These are phyloP conservation scores for Erethizon dorsatum DNA, from an alignment of 2,797 vertebrate species.

Conservation along the genomic window DNA sequence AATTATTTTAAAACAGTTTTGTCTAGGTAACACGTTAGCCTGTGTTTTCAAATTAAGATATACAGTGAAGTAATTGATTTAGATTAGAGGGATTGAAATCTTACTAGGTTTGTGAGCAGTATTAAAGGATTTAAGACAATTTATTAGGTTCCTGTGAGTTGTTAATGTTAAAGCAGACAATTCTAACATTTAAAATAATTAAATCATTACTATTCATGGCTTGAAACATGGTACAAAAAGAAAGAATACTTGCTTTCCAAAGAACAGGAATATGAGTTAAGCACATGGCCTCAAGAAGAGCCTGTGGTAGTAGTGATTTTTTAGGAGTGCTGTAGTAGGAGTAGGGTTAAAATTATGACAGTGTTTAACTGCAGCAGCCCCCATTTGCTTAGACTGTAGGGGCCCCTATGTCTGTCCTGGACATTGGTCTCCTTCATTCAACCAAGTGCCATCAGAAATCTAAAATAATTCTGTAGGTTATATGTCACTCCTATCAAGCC, in stretches of 20 bases:
- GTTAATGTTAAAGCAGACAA: slow-evolving; percentile 36
- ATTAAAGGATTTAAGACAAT: slow-evolving; percentile 16
- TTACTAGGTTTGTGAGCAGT: slow-evolving; percentile 2
- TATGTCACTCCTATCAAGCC: neutral
- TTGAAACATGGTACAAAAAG: slow-evolving; percentile 27
- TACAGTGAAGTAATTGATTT: neutral
- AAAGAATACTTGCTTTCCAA: neutral
- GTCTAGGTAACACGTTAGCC: neutral
- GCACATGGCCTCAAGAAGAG: neutral
- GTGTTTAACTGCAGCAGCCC: neutral
- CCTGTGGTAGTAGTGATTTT: neutral
- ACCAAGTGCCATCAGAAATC: neutral
- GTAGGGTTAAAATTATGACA: neutral
- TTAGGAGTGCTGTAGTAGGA: neutral
- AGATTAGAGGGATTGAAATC: slow-evolving; percentile 6
- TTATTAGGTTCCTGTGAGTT: slow-evolving; percentile 44
- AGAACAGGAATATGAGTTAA: neutral
- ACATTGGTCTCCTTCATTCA: neutral
- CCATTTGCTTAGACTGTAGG: neutral
- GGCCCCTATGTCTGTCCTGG: neutral
- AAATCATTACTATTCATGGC: slow-evolving; percentile 24
- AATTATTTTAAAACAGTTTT: slow-evolving; percentile 69
- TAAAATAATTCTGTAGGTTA: slow-evolving; percentile 1
- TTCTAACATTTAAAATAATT: slow-evolving; percentile 63
- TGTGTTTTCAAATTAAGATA: slow-evolving; percentile 60